Conservation (phyloP, 2,113 vertebrate genomes). For the Ammospiza nelsoni region DNA sequence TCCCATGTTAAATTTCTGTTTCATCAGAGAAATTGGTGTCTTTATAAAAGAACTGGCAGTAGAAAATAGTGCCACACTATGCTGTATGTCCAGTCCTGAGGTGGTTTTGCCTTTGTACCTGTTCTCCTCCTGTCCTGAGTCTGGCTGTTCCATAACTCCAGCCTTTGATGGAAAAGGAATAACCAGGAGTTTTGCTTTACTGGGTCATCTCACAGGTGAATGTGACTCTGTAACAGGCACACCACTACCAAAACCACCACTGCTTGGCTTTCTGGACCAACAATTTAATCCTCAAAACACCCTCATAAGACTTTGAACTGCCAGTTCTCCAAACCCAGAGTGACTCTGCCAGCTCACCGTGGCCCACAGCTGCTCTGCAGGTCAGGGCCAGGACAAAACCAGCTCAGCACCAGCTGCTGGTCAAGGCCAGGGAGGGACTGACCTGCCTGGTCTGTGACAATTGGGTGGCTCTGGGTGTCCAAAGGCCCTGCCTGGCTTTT, state of each 20-base stretch:
- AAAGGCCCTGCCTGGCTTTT: background rate
- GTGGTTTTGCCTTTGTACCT: background rate
- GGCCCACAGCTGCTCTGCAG: background rate
- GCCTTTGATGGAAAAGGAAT: background rate
- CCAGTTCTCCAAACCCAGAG: background rate
- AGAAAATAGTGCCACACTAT: background rate
- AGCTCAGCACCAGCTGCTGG: background rate
- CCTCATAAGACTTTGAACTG: background rate
- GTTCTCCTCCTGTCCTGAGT: background rate
- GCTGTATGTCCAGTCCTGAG: background rate
- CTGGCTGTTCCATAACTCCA: background rate
- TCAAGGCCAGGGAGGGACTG: background rate
- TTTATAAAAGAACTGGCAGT: background rate
- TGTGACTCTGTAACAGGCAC: background rate
- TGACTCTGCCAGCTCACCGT: background rate
- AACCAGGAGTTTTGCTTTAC: background rate
- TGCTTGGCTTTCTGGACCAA: background rate
- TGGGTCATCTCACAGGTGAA: background rate
- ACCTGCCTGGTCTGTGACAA: background rate
- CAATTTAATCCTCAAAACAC: background rate
- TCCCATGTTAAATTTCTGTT: background rate
- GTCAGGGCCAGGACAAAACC: rapidly evolving
- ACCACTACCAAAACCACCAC: background rate
- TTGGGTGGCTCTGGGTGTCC: background rate
- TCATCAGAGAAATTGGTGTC: background rate